phyloP scores from a whole-genome alignment of 1,140 invertebrate genomes.

The Dreissena rostriformis region DNA sequence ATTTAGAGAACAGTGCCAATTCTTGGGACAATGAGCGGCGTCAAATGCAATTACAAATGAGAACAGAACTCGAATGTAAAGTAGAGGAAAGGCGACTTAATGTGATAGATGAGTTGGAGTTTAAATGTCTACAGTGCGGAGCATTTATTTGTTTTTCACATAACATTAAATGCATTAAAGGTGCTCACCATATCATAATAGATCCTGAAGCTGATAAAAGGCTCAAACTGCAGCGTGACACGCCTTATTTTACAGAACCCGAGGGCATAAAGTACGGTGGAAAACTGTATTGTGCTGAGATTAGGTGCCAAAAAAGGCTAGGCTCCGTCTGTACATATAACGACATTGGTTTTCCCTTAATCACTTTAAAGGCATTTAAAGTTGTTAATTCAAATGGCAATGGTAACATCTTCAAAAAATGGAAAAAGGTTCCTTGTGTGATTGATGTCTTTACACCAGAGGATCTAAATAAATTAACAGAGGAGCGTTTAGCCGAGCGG shows the following conservation, averaged over 20 bases:
- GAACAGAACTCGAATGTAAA: neutral
- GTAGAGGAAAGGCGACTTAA: neutral
- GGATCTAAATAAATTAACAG: neutral
- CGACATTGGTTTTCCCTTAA: constrained; percentile 16
- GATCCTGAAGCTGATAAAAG: neutral
- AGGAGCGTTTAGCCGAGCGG: too few relatives aligned
- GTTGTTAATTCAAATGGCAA: constrained; percentile 17
- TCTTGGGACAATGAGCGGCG: constrained; percentile 38
- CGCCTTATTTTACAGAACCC: neutral
- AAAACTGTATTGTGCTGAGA: neutral
- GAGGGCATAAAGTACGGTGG: neutral
- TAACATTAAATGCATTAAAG: neutral
- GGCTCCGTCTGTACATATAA: constrained; percentile 13
- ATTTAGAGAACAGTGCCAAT: constrained; percentile 37
- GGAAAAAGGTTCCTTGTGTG: constrained; percentile 4
- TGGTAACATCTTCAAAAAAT: neutral
- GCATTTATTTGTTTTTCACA: constrained; percentile 12
- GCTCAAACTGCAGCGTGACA: neutral
- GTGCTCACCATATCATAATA: constrained; percentile 18
- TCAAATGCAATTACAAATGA: constrained; percentile 47
- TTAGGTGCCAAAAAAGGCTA: neutral
- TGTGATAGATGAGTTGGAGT: neutral
- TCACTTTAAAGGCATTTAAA: neutral
- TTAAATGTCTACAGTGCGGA: constrained; percentile 18
- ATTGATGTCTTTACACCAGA: constrained; percentile 8